A percentile compares a stretch with the other conserved stretches of the same genome.
These are phyloP conservation scores for Penelope pileata DNA, from an alignment of 2,113 vertebrate genomes.

Conservation along the genomic window DNA sequence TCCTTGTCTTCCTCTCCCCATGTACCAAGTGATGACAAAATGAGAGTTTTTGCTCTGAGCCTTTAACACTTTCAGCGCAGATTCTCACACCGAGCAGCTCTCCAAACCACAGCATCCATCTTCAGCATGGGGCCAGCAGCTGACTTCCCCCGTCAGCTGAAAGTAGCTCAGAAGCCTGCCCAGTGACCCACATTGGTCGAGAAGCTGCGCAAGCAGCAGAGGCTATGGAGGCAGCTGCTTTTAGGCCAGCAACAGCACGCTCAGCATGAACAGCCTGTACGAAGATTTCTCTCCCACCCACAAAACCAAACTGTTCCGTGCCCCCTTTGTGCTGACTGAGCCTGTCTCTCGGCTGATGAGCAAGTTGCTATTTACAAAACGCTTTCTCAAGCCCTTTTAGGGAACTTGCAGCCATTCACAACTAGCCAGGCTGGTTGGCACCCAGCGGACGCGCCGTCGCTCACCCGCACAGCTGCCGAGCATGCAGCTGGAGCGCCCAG, in stretches of 20 bases:
- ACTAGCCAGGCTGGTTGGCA: background rate
- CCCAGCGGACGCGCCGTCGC: conserved; percentile 31
- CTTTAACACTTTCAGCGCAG: background rate
- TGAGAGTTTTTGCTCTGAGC: background rate
- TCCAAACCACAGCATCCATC: background rate
- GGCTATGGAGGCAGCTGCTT: conserved; percentile 42
- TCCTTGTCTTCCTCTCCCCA: background rate
- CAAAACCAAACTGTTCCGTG: conserved; percentile 66
- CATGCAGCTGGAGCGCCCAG: background rate
- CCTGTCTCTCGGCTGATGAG: conserved; percentile 49
- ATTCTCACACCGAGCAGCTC: fast-evolving
- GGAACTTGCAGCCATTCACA: conserved; percentile 2
- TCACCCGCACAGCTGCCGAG: conserved; percentile 57
- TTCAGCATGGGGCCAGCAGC: background rate
- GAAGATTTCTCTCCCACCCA: conserved; percentile 60
- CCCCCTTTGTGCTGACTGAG: conserved; percentile 31
- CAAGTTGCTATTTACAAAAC: conserved; percentile 64
- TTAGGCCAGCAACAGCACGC: conserved; percentile 59
- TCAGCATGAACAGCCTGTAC: conserved; percentile 66
- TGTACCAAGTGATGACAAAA: background rate
- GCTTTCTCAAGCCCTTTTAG: conserved; percentile 52
- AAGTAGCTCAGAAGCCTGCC: background rate
- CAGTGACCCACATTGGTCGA: conserved; percentile 15
- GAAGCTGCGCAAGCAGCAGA: conserved; percentile 17
- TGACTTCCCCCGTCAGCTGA: background rate